These are phyloP conservation scores for Nibea albiflora DNA, from an alignment of 2,113 vertebrate genomes.

Conservation along the genomic window DNA sequence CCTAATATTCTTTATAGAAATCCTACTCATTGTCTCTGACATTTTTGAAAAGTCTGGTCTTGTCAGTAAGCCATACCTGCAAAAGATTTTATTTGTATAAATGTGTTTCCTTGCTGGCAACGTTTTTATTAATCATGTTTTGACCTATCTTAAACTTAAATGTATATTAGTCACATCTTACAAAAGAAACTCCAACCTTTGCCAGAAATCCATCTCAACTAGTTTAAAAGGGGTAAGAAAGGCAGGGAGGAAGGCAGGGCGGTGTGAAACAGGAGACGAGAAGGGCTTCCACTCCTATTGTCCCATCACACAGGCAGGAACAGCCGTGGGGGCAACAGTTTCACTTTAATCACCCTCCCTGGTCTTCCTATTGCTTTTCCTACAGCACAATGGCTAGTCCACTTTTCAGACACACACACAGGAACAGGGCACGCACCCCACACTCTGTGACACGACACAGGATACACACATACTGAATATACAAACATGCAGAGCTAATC, in stretches of 20 bases:
- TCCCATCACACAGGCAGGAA: conserved; percentile 72
- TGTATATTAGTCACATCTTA: not conserved
- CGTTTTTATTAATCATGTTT: not conserved
- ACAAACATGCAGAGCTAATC: conserved; percentile 42
- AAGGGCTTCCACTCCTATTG: conserved; percentile 73
- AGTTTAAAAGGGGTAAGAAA: conserved; percentile 20
- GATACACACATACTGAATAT: conserved; percentile 26
- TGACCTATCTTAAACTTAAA: not conserved
- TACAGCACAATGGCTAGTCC: conserved; percentile 45
- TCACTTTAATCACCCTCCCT: conserved; percentile 76
- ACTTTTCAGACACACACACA: conserved; percentile 31
- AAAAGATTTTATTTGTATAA: not conserved
- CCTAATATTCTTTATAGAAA: not conserved
- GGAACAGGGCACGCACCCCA: conserved; percentile 17
- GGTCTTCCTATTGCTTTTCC: conserved; percentile 79
- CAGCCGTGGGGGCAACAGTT: conserved; percentile 65
- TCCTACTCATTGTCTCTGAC: conserved; percentile 1
- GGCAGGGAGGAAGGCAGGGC: conserved; percentile 28
- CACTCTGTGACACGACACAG: conserved; percentile 14
- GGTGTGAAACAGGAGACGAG: conserved; percentile 76
- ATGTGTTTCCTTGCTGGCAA: not conserved
- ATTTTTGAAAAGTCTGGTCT: not conserved
- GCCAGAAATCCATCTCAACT: not conserved
- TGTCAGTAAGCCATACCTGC: conserved; percentile 13
- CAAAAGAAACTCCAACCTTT: not conserved